Conservation (phyloP, 2,797 vertebrate species). For the Denticeps clupeoides region DNA sequence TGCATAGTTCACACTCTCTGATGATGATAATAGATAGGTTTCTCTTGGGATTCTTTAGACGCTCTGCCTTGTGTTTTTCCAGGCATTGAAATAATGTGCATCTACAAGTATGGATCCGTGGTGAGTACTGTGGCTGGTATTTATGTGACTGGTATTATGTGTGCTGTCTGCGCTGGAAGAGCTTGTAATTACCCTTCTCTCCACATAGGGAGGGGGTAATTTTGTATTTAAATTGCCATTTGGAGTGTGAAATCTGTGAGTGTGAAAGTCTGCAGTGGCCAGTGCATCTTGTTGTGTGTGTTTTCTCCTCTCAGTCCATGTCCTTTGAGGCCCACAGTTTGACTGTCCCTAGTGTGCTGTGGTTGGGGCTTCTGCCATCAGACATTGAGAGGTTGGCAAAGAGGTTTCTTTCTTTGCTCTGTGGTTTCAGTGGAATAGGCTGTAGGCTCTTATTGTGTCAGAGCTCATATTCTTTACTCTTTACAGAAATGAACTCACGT, state of each 20-base stretch:
- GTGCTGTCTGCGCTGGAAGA: constrained; percentile 5
- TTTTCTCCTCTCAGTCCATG: constrained; percentile 72
- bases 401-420: constrained; percentile 43
- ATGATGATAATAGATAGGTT: no score
- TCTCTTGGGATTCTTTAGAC: constrained; percentile 28
- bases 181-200: constrained; percentile 39
- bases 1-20: no score
- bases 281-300: no score
- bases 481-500: no score
- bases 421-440: constrained; percentile 53
- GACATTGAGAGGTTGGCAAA: constrained; percentile 83
- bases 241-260: constrained; percentile 13
- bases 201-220: constrained; percentile 26
- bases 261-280: no score
- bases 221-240: constrained; percentile 10
- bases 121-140: constrained; percentile 61
- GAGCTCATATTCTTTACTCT: no score
- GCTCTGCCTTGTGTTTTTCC: constrained; percentile 32
- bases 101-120: constrained; percentile 96
- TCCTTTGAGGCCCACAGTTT: constrained; percentile 90
- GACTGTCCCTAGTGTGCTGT: constrained; percentile 84
- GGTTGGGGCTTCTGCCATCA: constrained; percentile 95
- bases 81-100: constrained; percentile 97
- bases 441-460: constrained; percentile 52
- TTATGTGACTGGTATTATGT: constrained; percentile 23